These are phyloP conservation scores for Nanorana parkeri DNA, from an alignment of 2,113 vertebrate species.

Conservation along the genomic window DNA sequence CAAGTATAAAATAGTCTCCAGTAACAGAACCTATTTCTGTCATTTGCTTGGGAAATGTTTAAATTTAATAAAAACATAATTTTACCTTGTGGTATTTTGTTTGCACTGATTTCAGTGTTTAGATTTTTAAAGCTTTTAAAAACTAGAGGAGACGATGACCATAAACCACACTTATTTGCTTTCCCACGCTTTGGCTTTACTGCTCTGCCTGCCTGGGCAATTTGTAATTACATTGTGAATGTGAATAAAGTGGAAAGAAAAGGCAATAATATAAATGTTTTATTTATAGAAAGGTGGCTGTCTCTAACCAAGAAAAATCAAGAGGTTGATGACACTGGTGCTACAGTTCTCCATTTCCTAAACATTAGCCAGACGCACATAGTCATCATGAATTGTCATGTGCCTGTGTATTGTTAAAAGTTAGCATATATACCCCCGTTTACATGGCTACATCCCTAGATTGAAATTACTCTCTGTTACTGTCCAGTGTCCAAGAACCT, in stretches of 20 bases:
- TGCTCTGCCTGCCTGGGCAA: constrained; percentile 15
- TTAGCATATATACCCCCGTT: too few relatives aligned
- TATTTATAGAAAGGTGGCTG: constrained; percentile 9
- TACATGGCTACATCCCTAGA: too few relatives aligned
- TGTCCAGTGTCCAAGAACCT: too few relatives aligned
- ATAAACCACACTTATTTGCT: constrained; percentile 29
- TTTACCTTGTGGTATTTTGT: background rate
- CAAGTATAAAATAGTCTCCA: too few relatives aligned
- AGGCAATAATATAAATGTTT: constrained; percentile 17
- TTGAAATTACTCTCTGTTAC: too few relatives aligned
- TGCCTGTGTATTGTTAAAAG: too few relatives aligned
- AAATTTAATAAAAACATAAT: background rate
- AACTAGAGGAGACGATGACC: constrained; percentile 23
- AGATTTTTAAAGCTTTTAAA: constrained; percentile 35
- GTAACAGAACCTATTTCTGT: too few relatives aligned
- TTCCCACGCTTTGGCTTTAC: constrained; percentile 43
- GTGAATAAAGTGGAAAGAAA: constrained; percentile 5
- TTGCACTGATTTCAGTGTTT: constrained; percentile 34
- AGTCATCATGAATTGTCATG: too few relatives aligned
- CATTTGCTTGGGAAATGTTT: constrained; percentile 1
- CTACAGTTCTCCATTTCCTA: too few relatives aligned
- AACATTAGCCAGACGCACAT: too few relatives aligned
- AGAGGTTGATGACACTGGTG: constrained; percentile 4
- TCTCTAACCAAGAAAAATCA: constrained; percentile 1
- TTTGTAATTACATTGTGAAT: constrained; percentile 9